These are phyloP conservation scores for Prenolepis imparis DNA, from an alignment of 2,888 invertebrate genomes.

Conservation along the genomic window DNA sequence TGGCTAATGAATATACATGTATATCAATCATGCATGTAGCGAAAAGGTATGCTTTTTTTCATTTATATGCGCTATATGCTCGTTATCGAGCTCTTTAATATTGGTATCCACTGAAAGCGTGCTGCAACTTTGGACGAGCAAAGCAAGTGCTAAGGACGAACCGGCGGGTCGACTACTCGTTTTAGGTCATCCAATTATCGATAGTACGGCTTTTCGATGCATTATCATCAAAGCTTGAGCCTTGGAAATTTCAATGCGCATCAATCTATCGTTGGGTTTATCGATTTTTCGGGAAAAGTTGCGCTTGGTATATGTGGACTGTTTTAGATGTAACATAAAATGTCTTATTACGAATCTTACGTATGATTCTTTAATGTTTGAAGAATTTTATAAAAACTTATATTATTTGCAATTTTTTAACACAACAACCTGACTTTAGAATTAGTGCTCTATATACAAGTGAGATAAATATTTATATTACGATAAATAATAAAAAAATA, in stretches of 20 bases:
- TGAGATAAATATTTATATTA: not conserved
- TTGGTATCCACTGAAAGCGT: slow-evolving; percentile 13
- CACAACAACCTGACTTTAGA: not conserved
- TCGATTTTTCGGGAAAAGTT: slow-evolving; percentile 70
- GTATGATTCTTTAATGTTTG: not conserved
- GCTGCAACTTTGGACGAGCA: slow-evolving; percentile 22
- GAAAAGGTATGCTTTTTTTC: not conserved
- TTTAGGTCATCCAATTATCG: slow-evolving; percentile 48
- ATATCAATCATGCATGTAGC: slow-evolving; percentile 42
- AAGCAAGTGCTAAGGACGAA: slow-evolving; percentile 17
- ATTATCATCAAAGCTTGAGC: slow-evolving; percentile 52
- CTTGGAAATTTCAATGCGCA: slow-evolving; percentile 21
- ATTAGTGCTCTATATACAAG: not conserved
- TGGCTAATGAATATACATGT: slow-evolving; percentile 34
- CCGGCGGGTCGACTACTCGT: slow-evolving; percentile 38
- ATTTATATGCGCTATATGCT: slow-evolving; percentile 6
- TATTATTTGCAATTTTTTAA: not conserved
- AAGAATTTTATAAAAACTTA: not conserved
- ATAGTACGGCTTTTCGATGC: slow-evolving; percentile 16
- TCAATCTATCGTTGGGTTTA: slow-evolving; percentile 54
- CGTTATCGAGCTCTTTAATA: slow-evolving; percentile 8
- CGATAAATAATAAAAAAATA: no score
- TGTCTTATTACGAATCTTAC: not conserved
- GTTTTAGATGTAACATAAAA: not conserved
- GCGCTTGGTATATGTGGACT: not conserved